Conservation (phyloP, 1,140 invertebrate genomes). For the Drosophila nigrodunni region DNA sequence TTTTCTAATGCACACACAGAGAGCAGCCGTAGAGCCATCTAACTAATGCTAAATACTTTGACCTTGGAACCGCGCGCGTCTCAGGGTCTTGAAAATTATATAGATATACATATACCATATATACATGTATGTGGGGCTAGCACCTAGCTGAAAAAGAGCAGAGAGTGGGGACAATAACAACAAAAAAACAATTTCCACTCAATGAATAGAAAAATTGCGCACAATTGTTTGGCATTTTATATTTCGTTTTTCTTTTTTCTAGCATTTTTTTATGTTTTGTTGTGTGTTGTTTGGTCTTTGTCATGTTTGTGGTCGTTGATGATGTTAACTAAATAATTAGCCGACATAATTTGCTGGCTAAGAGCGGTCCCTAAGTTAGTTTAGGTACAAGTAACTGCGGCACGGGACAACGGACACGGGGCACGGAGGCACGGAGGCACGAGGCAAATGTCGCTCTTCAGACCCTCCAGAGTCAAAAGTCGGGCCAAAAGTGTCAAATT, state of each 20-base stretch:
- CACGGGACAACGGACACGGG: not conserved
- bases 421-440: slow-evolving; percentile 26
- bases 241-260: slow-evolving; percentile 22
- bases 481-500: slow-evolving; percentile 81
- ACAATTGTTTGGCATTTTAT: slow-evolving; percentile 69
- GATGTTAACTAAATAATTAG: slow-evolving; percentile 83
- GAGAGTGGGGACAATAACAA: slow-evolving; percentile 7
- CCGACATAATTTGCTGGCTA: slow-evolving; percentile 76
- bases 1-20: slow-evolving; percentile 74
- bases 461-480: slow-evolving; percentile 69
- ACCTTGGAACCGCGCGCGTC: slow-evolving; percentile 64
- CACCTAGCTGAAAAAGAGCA: slow-evolving; percentile 50
- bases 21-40: slow-evolving; percentile 43
- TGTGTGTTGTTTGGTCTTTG: not conserved
- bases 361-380: slow-evolving; percentile 62
- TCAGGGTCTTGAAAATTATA: slow-evolving; percentile 82
- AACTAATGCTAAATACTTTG: slow-evolving; percentile 77
- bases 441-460: slow-evolving; percentile 44
- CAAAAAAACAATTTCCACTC: slow-evolving; percentile 76
- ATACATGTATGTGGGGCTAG: slow-evolving; percentile 41
- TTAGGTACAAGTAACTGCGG: slow-evolving; percentile 33
- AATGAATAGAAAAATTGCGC: slow-evolving; percentile 81
- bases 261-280: slow-evolving; percentile 15
- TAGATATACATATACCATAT: slow-evolving; percentile 25
- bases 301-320: slow-evolving; percentile 40